phyloP scores from a whole-genome alignment of 2,113 vertebrate species.

The Patagioenas fasciata region DNA sequence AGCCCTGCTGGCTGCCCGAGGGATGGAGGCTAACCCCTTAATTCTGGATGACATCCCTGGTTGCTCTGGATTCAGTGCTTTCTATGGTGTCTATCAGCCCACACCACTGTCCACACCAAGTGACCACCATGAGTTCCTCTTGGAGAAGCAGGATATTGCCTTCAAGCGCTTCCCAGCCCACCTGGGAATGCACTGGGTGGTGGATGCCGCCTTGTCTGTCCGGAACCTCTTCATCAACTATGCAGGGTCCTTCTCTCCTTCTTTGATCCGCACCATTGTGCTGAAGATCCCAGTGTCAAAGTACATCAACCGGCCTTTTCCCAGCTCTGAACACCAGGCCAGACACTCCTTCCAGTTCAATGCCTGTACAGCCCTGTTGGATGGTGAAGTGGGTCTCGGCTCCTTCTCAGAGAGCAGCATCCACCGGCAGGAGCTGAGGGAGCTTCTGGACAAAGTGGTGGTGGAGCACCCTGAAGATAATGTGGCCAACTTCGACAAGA shows the following conservation, averaged over 20 bases:
- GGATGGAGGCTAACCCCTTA: conserved; percentile 80
- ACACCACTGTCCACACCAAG: conserved; percentile 54
- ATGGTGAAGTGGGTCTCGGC: conserved; percentile 79
- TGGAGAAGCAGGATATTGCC: conserved; percentile 87
- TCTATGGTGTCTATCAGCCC: conserved; percentile 84
- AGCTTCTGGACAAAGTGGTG: conserved; percentile 79
- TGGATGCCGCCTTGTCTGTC: conserved; percentile 81
- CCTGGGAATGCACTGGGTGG: conserved; percentile 91
- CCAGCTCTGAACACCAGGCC: conserved; percentile 85
- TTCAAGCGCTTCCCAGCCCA: conserved; percentile 91
- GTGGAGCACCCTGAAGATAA: conserved; percentile 87
- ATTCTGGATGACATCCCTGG: conserved; percentile 82
- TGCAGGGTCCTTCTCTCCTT: conserved; percentile 64
- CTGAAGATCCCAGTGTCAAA: conserved; percentile 85
- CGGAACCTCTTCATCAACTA: conserved; percentile 77
- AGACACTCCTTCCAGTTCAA: conserved; percentile 92
- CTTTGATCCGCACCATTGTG: conserved; percentile 76
- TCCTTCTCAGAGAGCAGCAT: conserved; percentile 77
- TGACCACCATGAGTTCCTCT: conserved; percentile 74
- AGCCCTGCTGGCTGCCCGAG: conserved; percentile 82
- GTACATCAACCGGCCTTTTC: conserved; percentile 89
- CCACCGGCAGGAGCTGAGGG: conserved; percentile 73
- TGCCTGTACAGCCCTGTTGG: conserved; percentile 82
- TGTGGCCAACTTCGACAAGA: conserved; percentile 82
- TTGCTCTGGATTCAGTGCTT: conserved; percentile 84